Percentiles rank a stretch among this genome's conserved stretches.
These are phyloP conservation scores for Oreochromis tanganicae DNA, from an alignment of 2,113 vertebrate species.

Conservation along the genomic window DNA sequence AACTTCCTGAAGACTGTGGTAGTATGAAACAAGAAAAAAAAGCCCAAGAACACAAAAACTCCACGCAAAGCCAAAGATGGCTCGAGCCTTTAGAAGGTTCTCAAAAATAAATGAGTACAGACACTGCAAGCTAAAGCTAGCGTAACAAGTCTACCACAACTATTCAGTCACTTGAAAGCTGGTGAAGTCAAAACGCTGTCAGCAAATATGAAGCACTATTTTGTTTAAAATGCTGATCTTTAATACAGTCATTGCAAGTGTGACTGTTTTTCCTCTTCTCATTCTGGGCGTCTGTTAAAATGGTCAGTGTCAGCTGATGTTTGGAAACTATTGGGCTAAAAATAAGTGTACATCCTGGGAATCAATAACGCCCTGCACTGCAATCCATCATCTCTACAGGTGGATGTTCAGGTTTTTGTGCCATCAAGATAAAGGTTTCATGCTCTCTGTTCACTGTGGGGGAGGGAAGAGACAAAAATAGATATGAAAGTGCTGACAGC, in stretches of 20 bases:
- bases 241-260: neutral
- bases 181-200: neutral
- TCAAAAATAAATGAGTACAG: neutral
- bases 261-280: neutral
- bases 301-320: neutral
- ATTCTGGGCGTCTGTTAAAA: neutral
- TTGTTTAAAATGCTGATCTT: neutral
- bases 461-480: neutral
- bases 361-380: neutral
- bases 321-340: neutral
- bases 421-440: neutral
- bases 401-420: slow-evolving; percentile 1
- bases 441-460: neutral
- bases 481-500: neutral
- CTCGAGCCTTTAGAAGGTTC: neutral
- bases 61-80: neutral
- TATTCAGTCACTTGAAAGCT: neutral
- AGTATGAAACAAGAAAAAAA: neutral
- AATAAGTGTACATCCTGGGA: neutral
- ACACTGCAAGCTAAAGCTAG: neutral
- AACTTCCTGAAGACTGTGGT: neutral
- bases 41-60: neutral
- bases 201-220: neutral
- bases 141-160: neutral
- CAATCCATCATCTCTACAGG: neutral